Base-by-base conservation (phyloP, 2,797 vertebrate genomes). In the Ctenosaura bakeri region DNA sequence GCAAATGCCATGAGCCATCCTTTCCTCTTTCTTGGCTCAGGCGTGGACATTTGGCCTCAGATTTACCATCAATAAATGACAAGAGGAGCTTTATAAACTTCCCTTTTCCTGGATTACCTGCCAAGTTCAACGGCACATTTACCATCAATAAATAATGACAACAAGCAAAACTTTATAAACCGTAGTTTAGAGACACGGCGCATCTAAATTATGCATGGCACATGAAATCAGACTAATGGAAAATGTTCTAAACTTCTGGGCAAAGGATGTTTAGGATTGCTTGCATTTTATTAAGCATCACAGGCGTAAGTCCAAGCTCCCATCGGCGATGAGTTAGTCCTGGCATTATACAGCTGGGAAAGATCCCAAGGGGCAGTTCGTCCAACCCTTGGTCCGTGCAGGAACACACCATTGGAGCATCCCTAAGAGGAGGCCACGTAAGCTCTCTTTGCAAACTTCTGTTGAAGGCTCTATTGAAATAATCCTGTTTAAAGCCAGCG, bases 161-260 rank as follows among this genome's bases (percentile, higher is more conserved):
- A 46, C 81, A 62, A 89, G 56, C 56, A 52, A 35, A 76, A 52
- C 24, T 66, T 76, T 38, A 76, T 50, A 32, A 82, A 76, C 56
- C 6, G 13, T 32, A n/a, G 9, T 18, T 26, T 18, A 64, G 77
- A 32, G 6, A 29, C 4, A 6, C 24, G 13, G 18, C 62, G 0
- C 80, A 6, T 88, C 86, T 52, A 9, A 73, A 83, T 26, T 80
- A 71, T 80, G 26, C 14, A 32, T 74, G 74, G 64, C 10, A 13
- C 20, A 73, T 38, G 16, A 85, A 90, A 12, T 66, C 52, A 38
- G 35, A 24, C 64, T 22, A 13, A 56, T 76, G 76, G 56, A 29
- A 77, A 84, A 84, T 6, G 32, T 14, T 22, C 5, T 16, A 24
- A 54, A 78, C 50, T 69, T 1, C 0, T 10, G 1, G 3, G 20